A percentile compares a stretch with the other conserved stretches of the same genome.
These are phyloP conservation scores for Erythrocebus patas DNA, from an alignment of 2,113 vertebrate species.

Conservation along the genomic window DNA sequence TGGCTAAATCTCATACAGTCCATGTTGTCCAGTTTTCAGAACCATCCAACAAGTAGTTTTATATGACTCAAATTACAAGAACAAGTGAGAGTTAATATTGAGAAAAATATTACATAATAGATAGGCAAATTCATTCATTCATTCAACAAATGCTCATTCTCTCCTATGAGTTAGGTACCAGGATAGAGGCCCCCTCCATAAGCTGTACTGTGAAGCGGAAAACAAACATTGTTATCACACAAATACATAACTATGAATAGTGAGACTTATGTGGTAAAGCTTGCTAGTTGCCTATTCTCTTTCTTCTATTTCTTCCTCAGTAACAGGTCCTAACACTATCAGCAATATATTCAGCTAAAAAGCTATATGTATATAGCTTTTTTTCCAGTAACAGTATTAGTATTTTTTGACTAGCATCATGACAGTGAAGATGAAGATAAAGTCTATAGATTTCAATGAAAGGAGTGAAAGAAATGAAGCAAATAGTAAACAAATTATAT, in stretches of 20 bases:
- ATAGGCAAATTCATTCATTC: not conserved
- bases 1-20: not conserved
- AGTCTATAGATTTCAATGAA: not conserved
- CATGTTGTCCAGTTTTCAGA: not conserved
- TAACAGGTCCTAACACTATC: not conserved
- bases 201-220: not conserved
- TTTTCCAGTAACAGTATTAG: not conserved
- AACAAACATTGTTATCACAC: not conserved
- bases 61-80: not conserved
- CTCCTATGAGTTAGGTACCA: not conserved
- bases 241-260: not conserved
- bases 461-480: not conserved
- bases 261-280: not conserved
- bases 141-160: not conserved
- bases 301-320: not conserved
- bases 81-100: not conserved
- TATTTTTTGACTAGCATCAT: not conserved
- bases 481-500: not conserved
- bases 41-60: not conserved
- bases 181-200: not conserved
- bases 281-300: not conserved
- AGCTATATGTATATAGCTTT: not conserved
- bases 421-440: not conserved
- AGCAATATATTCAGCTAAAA: not conserved
- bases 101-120: not conserved